These are phyloP conservation scores for Danio jaintianensis DNA, from an alignment of 2,797 vertebrate genomes.

Conservation along the genomic window DNA sequence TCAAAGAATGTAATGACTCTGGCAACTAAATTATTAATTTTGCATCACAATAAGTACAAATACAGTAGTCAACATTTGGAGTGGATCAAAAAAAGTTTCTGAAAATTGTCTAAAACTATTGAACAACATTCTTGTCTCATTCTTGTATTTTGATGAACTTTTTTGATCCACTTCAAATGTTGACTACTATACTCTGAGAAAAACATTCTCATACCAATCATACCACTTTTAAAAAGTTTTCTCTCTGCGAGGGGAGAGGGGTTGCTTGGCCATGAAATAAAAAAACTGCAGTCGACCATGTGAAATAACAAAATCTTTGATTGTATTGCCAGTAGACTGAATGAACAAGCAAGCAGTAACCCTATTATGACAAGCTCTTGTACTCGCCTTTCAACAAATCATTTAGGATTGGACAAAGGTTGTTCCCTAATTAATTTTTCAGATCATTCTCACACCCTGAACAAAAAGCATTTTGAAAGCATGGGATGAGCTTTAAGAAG, in stretches of 20 bases:
- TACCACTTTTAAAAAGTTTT: neutral
- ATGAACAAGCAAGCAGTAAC: neutral
- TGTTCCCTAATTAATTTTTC: constrained; percentile 1
- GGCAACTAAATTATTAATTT: neutral
- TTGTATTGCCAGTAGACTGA: neutral
- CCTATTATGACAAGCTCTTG: neutral
- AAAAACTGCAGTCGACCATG: neutral
- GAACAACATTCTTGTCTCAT: too few species aligned
- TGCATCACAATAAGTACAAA: neutral
- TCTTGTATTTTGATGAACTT: too few species aligned
- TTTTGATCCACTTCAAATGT: too few species aligned
- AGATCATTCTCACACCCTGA: neutral
- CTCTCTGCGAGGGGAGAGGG: neutral
- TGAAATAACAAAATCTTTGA: neutral
- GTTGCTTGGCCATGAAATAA: neutral
- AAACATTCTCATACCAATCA: neutral
- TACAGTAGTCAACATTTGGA: too few species aligned
- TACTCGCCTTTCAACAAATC: neutral
- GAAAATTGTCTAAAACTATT: too few species aligned
- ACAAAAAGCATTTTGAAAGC: neutral
- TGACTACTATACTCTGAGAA: neutral
- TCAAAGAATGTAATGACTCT: neutral
- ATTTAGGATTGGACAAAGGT: neutral
- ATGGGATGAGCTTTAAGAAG: constrained; percentile 18
- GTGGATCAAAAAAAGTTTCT: too few species aligned